phyloP scores from a whole-genome alignment of 2,888 invertebrate genomes.

The Torymus auratus region DNA sequence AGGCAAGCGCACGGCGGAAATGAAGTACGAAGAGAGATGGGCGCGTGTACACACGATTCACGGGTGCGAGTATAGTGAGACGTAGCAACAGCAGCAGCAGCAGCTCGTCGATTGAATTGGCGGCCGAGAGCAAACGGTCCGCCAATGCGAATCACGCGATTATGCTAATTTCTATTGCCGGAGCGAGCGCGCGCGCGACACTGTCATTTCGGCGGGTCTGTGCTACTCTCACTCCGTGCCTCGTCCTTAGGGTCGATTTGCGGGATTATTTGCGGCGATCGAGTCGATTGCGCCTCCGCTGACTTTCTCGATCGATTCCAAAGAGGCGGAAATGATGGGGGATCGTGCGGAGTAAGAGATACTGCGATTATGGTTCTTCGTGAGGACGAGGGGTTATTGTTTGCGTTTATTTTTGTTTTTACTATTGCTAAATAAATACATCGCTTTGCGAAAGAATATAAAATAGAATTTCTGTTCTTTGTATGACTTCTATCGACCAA shows the following conservation, averaged over 20 bases:
- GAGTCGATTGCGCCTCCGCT: background rate
- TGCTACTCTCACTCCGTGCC: background rate
- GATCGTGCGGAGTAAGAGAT: too few species aligned
- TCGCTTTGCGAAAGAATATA: too few species aligned
- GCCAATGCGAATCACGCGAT: slow-evolving; percentile 51
- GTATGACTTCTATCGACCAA: too few species aligned
- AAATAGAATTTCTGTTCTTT: too few species aligned
- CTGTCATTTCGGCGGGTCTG: slow-evolving; percentile 23
- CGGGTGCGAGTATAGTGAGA: slow-evolving; percentile 2
- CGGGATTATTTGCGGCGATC: slow-evolving; percentile 21
- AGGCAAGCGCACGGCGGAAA: background rate
- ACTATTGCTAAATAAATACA: too few species aligned
- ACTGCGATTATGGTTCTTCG: too few species aligned
- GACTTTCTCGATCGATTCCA: background rate
- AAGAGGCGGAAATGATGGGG: too few species aligned
- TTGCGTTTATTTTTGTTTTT: too few species aligned
- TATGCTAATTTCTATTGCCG: slow-evolving; percentile 54
- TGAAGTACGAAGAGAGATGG: slow-evolving; percentile 29
- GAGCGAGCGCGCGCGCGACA: background rate
- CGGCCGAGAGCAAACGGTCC: slow-evolving; percentile 30
- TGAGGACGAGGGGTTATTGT: too few species aligned
- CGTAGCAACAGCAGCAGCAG: slow-evolving; percentile 3
- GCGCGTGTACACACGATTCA: background rate
- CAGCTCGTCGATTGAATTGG: slow-evolving; percentile 28
- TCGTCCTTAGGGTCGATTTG: slow-evolving; percentile 37